Percentiles rank a stretch among this genome's conserved stretches.
phyloP scores from a whole-genome alignment of 30 jellyfish, hydroid and myxozoan species.

The Aurelia aurita complex sp. Pacific region DNA sequence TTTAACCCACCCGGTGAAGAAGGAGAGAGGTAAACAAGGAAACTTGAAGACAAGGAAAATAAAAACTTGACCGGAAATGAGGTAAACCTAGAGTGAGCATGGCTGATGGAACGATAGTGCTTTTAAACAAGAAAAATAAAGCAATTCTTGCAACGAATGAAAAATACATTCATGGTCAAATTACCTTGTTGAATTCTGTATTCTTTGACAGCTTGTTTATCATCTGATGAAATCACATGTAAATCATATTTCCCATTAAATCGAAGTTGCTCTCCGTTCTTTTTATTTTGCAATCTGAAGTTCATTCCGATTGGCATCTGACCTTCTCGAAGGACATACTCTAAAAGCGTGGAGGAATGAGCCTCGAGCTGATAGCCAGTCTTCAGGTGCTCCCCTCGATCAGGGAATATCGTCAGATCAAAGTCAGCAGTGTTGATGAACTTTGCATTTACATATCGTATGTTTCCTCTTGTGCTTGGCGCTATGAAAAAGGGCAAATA shows the following conservation, averaged over 20 bases:
- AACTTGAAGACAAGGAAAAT: too few relatives aligned
- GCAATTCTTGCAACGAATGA: too few relatives aligned
- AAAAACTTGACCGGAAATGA: too few relatives aligned
- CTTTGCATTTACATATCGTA: constrained; percentile 84
- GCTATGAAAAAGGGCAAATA: constrained; percentile 37
- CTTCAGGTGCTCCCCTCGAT: constrained; percentile 81
- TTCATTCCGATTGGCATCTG: constrained; percentile 92
- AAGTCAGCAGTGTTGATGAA: constrained; percentile 77
- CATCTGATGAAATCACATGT: constrained; percentile 89
- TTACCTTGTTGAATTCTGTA: constrained; percentile 62
- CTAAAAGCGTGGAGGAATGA: constrained; percentile 87
- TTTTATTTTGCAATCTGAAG: constrained; percentile 69
- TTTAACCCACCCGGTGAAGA: too few relatives aligned
- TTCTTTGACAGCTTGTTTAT: constrained; percentile 76
- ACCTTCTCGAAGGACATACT: constrained; percentile 92
- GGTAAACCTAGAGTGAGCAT: too few relatives aligned
- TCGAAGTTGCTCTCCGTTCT: constrained; percentile 57
- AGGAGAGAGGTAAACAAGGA: too few relatives aligned
- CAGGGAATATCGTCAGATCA: constrained; percentile 80
- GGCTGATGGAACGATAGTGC: too few relatives aligned
- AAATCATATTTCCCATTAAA: constrained; percentile 55
- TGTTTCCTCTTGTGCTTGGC: constrained; percentile 76
- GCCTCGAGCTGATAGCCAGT: constrained; percentile 80
- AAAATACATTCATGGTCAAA: neutral
- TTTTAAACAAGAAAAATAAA: too few relatives aligned